Evolutionary conservation across 2,888 invertebrate species (phyloP).

Genomic region (Sarcophaga caerulescens): DNA sequence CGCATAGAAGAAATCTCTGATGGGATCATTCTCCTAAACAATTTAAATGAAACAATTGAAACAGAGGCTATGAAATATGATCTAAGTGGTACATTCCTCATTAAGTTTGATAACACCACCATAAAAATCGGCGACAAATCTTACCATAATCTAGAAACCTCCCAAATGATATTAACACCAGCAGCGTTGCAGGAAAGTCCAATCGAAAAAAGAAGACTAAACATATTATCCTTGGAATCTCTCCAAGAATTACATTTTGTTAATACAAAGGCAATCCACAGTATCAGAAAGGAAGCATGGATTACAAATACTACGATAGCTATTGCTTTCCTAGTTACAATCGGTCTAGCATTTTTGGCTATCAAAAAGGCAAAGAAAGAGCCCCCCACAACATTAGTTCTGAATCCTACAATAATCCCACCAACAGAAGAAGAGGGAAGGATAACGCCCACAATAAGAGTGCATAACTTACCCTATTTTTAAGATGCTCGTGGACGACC

Average conservation of each 20-base stretch:
- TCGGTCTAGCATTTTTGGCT: not conserved
- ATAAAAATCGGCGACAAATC: not conserved
- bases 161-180: not conserved
- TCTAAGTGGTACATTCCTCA: not conserved
- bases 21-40: not conserved
- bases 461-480: conserved; percentile 22
- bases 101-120: not conserved
- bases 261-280: conserved; percentile 12
- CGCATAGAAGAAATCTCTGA: too few relatives aligned
- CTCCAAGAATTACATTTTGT: conserved; percentile 20
- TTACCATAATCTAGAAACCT: too few relatives aligned
- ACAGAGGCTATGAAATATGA: not conserved
- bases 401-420: conserved; percentile 9
- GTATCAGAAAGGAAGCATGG: conserved; percentile 7
- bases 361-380: not conserved
- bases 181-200: not conserved
- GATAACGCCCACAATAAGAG: conserved; percentile 1
- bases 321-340: not conserved
- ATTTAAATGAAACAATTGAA: conserved; percentile 7
- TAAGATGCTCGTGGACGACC: conserved; percentile 16
- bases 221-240: conserved; percentile 19
- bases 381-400: not conserved
- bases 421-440: not conserved
- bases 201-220: conserved; percentile 9
- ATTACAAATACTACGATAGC: not conserved